phyloP scores from a whole-genome alignment of 2,113 vertebrate species.

The Calidris pygmaea region DNA sequence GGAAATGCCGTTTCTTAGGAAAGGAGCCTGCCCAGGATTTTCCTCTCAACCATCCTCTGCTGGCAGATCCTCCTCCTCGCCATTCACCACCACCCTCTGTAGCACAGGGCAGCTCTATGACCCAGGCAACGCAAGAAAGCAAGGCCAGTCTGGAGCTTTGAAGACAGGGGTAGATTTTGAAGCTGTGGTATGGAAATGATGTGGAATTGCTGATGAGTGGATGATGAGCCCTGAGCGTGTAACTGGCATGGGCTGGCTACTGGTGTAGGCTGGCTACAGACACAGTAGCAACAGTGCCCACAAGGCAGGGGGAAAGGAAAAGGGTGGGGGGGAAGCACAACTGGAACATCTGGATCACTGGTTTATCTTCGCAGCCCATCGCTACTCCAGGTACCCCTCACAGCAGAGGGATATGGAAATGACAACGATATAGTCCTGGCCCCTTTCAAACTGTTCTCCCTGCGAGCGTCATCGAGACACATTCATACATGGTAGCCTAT shows the following conservation, averaged over 20 bases:
- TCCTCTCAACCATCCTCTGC: neutral
- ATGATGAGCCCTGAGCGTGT: neutral
- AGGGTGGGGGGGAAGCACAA: neutral
- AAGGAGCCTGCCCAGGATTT: neutral
- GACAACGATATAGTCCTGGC: neutral
- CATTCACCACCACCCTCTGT: neutral
- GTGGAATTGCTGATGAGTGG: neutral
- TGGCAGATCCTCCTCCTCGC: neutral
- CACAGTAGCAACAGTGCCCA: neutral
- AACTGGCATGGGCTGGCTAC: neutral
- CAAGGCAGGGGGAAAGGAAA: neutral
- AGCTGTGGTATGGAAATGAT: neutral
- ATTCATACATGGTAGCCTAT: neutral
- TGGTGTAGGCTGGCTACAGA: neutral
- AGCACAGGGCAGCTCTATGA: neutral
- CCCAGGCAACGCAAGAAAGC: rapidly evolving
- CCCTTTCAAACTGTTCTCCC: neutral
- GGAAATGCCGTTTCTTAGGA: neutral
- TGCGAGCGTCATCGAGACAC: neutral
- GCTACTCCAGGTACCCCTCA: neutral
- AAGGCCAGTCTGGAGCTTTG: neutral
- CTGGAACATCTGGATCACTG: neutral
- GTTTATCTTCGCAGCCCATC: neutral
- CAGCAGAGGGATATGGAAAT: neutral
- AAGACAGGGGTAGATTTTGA: neutral